Evolutionary conservation across 2,113 vertebrate species (phyloP).

Genomic region (Lepus europaeus): DNA sequence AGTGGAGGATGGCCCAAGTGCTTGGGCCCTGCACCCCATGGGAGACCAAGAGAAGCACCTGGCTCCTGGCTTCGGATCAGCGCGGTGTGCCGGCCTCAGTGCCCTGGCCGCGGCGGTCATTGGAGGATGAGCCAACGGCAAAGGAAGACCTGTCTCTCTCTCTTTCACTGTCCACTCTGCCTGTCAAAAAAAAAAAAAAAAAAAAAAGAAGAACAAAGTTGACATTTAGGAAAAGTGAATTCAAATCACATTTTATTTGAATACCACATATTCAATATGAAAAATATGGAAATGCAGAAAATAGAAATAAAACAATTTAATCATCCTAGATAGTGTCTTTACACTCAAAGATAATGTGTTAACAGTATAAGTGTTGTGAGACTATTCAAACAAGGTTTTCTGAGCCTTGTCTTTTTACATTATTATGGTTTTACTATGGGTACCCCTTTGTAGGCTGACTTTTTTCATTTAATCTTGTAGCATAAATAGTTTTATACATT

Average conservation of each 20-base stretch:
- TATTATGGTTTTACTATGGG: neutral
- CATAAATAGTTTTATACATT: neutral
- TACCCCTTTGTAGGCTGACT: neutral
- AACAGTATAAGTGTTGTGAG: neutral
- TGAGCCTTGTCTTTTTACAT: neutral
- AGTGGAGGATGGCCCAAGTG: no score
- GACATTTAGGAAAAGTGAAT: slow-evolving; percentile 42
- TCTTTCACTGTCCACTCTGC: no score
- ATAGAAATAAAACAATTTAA: slow-evolving; percentile 32
- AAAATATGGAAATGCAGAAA: neutral
- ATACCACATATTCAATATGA: neutral
- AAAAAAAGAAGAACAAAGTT: slow-evolving; percentile 37
- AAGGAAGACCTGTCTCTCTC: no score
- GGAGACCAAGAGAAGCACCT: no score
- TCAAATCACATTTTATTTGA: slow-evolving; percentile 26
- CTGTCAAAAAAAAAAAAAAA: no score
- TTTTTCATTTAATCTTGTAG: neutral
- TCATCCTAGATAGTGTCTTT: neutral
- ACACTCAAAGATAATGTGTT: neutral
- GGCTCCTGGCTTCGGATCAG: no score
- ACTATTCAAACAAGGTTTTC: neutral
- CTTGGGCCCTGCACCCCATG: no score
- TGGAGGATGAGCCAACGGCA: no score
- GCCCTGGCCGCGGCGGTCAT: no score
- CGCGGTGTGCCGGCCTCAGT: no score